Conservation (phyloP, 2,888 invertebrate genomes). For the Trissonchulus sp. region DNA sequence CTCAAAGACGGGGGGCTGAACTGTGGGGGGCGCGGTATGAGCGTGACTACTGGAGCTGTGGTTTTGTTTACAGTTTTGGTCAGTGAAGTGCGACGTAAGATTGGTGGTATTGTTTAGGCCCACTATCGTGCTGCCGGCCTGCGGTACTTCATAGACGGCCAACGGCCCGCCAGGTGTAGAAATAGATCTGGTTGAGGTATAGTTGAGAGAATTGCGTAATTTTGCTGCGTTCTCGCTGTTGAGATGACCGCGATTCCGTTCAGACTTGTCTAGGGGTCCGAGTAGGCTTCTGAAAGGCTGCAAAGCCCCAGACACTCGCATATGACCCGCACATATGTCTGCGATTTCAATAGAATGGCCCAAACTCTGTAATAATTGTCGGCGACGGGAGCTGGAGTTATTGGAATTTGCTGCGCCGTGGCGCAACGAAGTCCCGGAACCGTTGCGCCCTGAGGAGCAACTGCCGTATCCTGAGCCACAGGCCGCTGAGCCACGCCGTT, state of each 20-base stretch:
- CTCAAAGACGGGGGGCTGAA: not conserved
- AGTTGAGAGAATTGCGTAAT: not conserved
- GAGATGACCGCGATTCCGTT: not conserved
- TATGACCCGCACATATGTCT: slow-evolving; percentile 41
- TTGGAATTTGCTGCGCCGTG: not conserved
- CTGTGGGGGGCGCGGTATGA: not conserved
- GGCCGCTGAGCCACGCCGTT: too few species aligned
- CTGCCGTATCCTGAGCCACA: not conserved
- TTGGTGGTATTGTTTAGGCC: too few species aligned
- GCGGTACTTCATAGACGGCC: not conserved
- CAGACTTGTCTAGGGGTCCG: not conserved
- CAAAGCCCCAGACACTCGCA: slow-evolving; percentile 46
- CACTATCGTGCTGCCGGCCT: too few species aligned
- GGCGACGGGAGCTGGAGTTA: not conserved
- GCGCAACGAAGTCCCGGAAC: too few species aligned
- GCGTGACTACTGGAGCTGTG: not conserved
- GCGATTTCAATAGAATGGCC: slow-evolving; percentile 25
- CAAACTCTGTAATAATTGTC: not conserved
- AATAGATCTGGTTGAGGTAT: not conserved
- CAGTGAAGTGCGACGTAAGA: not conserved
- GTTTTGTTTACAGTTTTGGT: not conserved
- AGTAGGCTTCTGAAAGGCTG: slow-evolving; percentile 36
- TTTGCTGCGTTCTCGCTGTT: too few species aligned
- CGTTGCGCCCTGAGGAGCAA: too few species aligned
- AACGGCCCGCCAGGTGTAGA: not conserved